These are phyloP conservation scores for Eremophila alpestris DNA, from an alignment of 2,797 vertebrate genomes.

Conservation along the genomic window DNA sequence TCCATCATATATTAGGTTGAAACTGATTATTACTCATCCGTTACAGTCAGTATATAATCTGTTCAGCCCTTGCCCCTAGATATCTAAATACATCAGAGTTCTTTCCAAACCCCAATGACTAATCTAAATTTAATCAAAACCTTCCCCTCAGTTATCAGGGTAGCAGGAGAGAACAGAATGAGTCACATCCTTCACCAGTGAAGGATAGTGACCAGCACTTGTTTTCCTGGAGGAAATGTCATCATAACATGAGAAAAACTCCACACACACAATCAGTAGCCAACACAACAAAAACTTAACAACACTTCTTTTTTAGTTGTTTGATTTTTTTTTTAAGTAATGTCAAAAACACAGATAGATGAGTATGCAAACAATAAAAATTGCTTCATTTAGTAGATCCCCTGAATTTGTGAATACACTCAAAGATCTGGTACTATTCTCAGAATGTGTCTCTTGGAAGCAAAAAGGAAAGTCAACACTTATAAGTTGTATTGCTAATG, in stretches of 20 bases:
- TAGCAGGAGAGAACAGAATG: neutral
- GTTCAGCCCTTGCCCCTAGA: neutral
- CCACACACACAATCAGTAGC: neutral
- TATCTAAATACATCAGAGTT: neutral
- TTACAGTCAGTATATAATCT: neutral
- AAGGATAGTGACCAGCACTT: neutral
- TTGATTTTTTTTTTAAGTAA: neutral
- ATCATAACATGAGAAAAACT: neutral
- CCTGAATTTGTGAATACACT: neutral
- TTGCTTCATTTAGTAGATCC: neutral
- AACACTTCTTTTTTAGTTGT: neutral
- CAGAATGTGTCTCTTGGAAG: neutral
- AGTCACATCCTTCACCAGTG: neutral
- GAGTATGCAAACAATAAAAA: neutral
- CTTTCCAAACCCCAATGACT: neutral
- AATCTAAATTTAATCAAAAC: constrained; percentile 24
- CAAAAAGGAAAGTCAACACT: neutral
- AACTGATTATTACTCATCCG: neutral
- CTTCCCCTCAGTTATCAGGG: neutral
- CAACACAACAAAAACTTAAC: neutral
- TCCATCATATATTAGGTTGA: neutral
- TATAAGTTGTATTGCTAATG: neutral
- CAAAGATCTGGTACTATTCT: neutral
- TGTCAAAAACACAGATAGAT: neutral
- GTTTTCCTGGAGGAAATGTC: neutral